Evolutionary conservation across 2,888 invertebrate genomes (phyloP).

Genomic region (Archips xylosteana): DNA sequence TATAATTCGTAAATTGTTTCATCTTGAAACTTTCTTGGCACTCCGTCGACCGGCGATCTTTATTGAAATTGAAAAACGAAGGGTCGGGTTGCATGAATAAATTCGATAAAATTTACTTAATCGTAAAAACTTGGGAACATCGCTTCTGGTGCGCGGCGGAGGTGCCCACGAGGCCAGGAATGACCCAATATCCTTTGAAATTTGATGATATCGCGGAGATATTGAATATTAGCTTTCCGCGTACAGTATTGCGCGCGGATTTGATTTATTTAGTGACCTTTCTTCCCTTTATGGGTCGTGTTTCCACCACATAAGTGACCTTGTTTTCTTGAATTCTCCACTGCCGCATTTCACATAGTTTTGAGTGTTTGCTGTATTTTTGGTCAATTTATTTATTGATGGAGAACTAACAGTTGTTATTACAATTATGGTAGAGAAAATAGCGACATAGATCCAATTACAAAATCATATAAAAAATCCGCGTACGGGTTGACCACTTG

Average conservation of each 20-base stretch:
- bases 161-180: conserved; percentile 23
- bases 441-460: no score
- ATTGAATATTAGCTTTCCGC: conserved; percentile 30
- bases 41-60: conserved; percentile 59
- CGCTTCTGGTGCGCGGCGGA: conserved; percentile 10
- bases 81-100: conserved; percentile 73
- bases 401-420: no score
- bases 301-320: background rate
- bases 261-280: conserved; percentile 38
- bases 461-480: no score
- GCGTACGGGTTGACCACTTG: no score
- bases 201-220: conserved; percentile 38
- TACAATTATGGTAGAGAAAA: no score
- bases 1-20: conserved; percentile 69
- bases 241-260: conserved; percentile 21
- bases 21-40: conserved; percentile 64
- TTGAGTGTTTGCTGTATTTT: no score
- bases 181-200: conserved; percentile 40
- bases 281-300: conserved; percentile 20
- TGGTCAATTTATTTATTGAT: no score
- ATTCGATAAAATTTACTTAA: conserved; percentile 73
- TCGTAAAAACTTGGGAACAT: conserved; percentile 64
- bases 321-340: background rate
- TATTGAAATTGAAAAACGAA: conserved; percentile 76
- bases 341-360: no score